Conservation (phyloP, 2,888 invertebrate genomes). For the Bembecia ichneumoniformis region DNA sequence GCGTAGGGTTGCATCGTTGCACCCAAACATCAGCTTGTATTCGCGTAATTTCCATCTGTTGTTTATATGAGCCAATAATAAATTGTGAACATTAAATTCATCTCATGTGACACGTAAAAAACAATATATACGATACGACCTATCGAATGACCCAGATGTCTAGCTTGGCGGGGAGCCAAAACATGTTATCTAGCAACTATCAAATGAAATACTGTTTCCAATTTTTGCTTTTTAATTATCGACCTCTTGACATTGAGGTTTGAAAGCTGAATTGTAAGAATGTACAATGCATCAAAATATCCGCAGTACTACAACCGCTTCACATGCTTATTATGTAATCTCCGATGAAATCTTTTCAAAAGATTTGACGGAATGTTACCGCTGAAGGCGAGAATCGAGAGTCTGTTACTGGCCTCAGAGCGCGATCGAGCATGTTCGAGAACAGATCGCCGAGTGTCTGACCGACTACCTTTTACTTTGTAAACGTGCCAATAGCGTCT, state of each 20-base stretch:
- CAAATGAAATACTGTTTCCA: slow-evolving; percentile 45
- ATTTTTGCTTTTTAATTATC: slow-evolving; percentile 66
- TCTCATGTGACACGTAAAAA: background rate
- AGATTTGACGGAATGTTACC: background rate
- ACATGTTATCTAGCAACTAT: slow-evolving; percentile 48
- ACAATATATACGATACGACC: background rate
- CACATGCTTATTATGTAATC: background rate
- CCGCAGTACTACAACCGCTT: background rate
- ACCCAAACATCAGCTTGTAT: too few species aligned
- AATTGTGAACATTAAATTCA: background rate
- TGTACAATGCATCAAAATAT: slow-evolving; percentile 1
- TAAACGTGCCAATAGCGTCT: too few species aligned
- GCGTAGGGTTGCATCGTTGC: too few species aligned
- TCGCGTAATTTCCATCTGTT: too few species aligned
- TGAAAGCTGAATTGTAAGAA: slow-evolving; percentile 17
- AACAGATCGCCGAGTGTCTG: too few species aligned
- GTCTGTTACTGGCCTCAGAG: background rate
- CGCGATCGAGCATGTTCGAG: too few species aligned
- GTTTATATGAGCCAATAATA: background rate
- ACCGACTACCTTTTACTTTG: too few species aligned
- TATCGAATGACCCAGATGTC: slow-evolving; percentile 54
- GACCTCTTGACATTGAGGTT: slow-evolving; percentile 45
- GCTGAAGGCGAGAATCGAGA: background rate
- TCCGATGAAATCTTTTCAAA: slow-evolving; percentile 1
- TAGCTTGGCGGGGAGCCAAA: slow-evolving; percentile 48